These are phyloP conservation scores for Caretta caretta DNA, from an alignment of 2,113 vertebrate species.

Conservation along the genomic window DNA sequence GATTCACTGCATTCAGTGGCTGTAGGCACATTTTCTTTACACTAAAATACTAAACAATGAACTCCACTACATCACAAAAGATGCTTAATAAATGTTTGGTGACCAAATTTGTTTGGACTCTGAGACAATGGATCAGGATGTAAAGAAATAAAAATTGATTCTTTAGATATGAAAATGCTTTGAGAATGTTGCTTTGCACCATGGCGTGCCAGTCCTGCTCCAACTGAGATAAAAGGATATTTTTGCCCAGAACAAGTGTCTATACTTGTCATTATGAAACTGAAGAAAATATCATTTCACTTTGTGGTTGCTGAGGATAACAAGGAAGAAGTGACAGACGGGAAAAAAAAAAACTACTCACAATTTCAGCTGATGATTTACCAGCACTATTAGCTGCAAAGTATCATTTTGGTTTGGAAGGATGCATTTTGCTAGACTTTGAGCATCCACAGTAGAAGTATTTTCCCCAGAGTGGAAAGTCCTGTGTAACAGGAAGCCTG, in stretches of 20 bases:
- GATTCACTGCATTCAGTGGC: not conserved
- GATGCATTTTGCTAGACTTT: not conserved
- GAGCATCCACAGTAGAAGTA: not conserved
- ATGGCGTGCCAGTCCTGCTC: not conserved
- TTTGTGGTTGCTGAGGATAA: not conserved
- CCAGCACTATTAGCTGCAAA: not conserved
- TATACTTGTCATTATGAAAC: not conserved
- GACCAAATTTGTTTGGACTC: not conserved
- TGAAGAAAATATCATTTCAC: not conserved
- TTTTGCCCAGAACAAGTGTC: not conserved
- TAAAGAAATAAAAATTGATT: not conserved
- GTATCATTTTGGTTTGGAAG: conserved; percentile 5
- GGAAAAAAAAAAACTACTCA: not conserved
- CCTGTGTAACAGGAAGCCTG: not conserved
- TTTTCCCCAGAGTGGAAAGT: not conserved
- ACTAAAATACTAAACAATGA: not conserved
- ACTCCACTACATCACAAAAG: not conserved
- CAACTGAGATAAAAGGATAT: not conserved
- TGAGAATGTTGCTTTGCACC: not conserved
- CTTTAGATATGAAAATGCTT: not conserved
- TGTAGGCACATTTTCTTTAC: not conserved
- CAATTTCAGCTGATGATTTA: not conserved
- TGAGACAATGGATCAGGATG: not conserved
- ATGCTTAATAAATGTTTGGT: not conserved
- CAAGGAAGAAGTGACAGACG: not conserved